Conservation (phyloP, 2,888 invertebrate species). For the Mystacides longicornis region DNA sequence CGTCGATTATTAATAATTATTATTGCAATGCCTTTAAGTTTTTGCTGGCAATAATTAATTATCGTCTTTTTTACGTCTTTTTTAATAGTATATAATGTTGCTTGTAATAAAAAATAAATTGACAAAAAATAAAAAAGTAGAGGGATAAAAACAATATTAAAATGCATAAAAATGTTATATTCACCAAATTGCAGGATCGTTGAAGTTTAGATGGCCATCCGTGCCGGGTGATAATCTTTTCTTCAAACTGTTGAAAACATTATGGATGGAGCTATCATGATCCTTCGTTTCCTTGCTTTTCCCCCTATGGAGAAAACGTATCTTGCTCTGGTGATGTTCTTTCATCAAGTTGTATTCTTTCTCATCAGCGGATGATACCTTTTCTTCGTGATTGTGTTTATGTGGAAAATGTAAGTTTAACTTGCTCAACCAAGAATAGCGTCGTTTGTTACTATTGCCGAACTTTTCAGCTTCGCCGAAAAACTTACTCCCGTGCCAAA, state of each 20-base stretch:
- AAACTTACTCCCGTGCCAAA: background rate
- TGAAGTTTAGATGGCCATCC: background rate
- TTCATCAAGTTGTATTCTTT: background rate
- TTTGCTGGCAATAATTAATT: too few relatives aligned
- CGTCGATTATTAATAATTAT: too few relatives aligned
- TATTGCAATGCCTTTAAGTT: too few relatives aligned
- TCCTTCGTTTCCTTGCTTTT: background rate
- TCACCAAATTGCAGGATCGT: background rate
- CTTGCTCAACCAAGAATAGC: background rate
- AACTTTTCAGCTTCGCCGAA: too few relatives aligned
- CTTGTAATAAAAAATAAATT: too few relatives aligned
- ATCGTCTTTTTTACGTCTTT: too few relatives aligned
- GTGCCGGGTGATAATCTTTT: background rate
- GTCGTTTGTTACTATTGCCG: background rate
- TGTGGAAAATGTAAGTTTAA: background rate
- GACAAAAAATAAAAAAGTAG: background rate
- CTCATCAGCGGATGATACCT: background rate
- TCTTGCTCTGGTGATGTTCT: background rate
- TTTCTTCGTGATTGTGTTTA: background rate
- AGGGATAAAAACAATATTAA: background rate
- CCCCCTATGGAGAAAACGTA: background rate
- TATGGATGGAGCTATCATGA: background rate
- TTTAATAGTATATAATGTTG: too few relatives aligned
- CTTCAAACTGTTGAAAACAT: background rate
- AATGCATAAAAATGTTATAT: too few relatives aligned